phyloP scores from a whole-genome alignment of 2,113 vertebrate genomes.

The Cisticola juncidis region DNA sequence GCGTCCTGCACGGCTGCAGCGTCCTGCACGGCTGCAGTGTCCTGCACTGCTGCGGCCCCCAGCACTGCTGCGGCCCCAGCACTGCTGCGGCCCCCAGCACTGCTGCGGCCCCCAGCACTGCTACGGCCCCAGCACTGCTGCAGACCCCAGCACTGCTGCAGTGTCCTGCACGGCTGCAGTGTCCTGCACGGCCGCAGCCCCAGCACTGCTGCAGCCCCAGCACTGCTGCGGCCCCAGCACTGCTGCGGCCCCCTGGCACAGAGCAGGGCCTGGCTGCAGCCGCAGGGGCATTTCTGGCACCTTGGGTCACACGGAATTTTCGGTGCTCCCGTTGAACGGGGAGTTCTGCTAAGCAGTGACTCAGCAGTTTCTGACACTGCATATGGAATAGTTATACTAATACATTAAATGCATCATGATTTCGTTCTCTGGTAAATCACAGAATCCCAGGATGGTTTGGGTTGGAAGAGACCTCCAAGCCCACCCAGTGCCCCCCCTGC shows the following conservation, averaged over 20 bases:
- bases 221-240: not conserved
- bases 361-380: not conserved
- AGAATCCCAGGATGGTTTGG: not conserved
- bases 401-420: not conserved
- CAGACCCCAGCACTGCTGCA: no score
- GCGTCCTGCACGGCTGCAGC: no score
- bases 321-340: rapidly evolving
- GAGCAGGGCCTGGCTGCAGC: not conserved
- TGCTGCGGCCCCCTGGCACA: not conserved
- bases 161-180: no score
- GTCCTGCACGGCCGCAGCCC: no score
- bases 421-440: not conserved
- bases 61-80: not conserved
- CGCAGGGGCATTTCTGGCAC: not conserved
- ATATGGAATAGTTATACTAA: not conserved
- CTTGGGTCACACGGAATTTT: not conserved
- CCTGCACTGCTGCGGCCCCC: no score
- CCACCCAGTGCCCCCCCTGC: rapidly evolving
- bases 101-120: no score
- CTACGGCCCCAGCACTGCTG: no score
- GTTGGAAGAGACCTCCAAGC: not conserved
- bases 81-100: not conserved
- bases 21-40: not conserved
- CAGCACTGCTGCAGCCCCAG: no score
- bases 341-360: not conserved